Base-by-base conservation (phyloP, 2,888 invertebrate genomes). In the Caenorhabditis zanzibari region DNA sequence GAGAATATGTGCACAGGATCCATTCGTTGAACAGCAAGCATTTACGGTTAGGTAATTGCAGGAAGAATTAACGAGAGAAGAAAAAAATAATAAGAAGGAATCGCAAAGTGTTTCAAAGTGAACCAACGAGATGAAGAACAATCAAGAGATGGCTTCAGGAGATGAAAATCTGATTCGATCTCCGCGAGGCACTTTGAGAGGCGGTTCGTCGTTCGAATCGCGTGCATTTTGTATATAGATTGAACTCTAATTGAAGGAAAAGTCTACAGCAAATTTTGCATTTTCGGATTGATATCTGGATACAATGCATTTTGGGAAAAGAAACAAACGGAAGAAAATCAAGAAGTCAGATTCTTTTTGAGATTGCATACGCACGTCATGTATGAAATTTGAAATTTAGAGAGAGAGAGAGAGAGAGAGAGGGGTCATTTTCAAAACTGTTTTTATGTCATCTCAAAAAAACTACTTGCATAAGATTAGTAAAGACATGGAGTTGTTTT, bases 101-200 rank as follows among this genome's bases (percentile, higher is more conserved):
- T n/a, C n/a, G 32, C 49, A 35, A 14, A n/a, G 44, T 28, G 47
- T 47, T 44, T 63, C 38, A n/a, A 63, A 63, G 32, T 14, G 32
- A 49, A 66, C 47, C 19, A 66, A 66, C 14, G 47, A 19, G 26
- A 28, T 58, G 28, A 19, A 58, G 47, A 47, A 47, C 41, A 47
- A 64, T 44, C 49, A 64, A 49, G 64, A 28, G 35, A 66, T 66
- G 66, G 66, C 49, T 66, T 66, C 22, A 49, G 19, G 35, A 19
- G 66, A 66, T 47, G 24, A 12, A 12, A 49, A 66, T 52, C 49
- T 32, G 66, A 49, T 64, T 22, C 22, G 32, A 66, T 66, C 66
- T 66, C 66, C 49, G 64, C 64, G 28, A 66, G 10, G 38, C 12
- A 38, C 63, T 52, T 49, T 35, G 22, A 19, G 35, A 66, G 66